Conservation (phyloP, 2,113 vertebrate species). For the Parus major region DNA sequence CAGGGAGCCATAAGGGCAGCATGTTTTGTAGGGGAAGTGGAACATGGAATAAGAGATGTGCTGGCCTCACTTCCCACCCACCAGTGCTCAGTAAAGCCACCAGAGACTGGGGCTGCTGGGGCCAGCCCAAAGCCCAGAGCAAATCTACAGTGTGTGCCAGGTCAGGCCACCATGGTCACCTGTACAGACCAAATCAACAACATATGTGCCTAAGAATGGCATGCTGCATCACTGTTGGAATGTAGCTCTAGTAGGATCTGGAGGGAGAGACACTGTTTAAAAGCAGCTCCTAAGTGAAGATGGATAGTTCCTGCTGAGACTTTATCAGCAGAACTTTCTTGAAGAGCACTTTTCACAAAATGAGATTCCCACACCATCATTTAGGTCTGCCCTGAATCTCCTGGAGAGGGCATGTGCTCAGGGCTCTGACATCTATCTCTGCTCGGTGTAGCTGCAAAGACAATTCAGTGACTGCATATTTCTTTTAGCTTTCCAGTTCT, state of each 20-base stretch:
- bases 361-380: not conserved
- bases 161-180: not conserved
- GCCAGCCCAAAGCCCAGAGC: not conserved
- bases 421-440: not conserved
- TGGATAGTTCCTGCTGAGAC: not conserved
- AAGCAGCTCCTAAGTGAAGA: not conserved
- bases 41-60: not conserved
- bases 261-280: not conserved
- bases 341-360: not conserved
- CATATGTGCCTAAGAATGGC: not conserved
- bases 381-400: not conserved
- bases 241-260: not conserved
- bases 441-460: not conserved
- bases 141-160: not conserved
- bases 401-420: not conserved
- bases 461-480: not conserved
- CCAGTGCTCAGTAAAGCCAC: not conserved
- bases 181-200: not conserved
- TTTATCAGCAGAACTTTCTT: not conserved
- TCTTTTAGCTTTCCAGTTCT: not conserved
- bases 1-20: not conserved
- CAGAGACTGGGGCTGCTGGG: not conserved
- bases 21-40: not conserved
- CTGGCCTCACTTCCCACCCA: not conserved
- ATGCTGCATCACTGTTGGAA: not conserved